Conservation (phyloP, 2,888 invertebrate genomes). For the Scaptomyza flava region DNA sequence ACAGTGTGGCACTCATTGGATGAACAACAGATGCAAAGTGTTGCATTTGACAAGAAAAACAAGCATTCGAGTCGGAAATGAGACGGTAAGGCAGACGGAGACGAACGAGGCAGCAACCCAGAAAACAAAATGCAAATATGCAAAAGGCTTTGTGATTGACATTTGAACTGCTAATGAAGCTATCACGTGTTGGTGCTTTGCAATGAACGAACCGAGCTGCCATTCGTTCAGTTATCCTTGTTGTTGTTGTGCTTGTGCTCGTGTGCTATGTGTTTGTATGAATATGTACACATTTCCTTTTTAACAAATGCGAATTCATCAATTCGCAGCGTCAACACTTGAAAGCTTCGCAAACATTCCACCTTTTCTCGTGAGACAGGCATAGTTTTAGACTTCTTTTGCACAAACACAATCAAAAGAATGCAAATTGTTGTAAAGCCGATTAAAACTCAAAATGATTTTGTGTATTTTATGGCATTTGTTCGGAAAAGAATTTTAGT, state of each 20-base stretch:
- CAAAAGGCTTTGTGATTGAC: conserved; percentile 46
- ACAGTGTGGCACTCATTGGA: background rate
- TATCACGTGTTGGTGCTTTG: conserved; percentile 40
- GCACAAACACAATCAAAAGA: conserved; percentile 58
- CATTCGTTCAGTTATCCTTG: background rate
- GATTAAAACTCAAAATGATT: conserved; percentile 64
- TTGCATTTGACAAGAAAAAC: conserved; percentile 9
- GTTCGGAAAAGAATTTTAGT: background rate
- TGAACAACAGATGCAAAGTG: conserved; percentile 12
- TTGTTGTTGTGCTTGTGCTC: background rate
- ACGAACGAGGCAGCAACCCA: background rate
- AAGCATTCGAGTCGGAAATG: background rate
- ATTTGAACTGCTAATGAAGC: conserved; percentile 64
- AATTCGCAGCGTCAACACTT: conserved; percentile 13
- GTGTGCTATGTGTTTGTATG: no score
- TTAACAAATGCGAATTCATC: conserved; percentile 57
- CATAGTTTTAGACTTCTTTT: conserved; percentile 1
- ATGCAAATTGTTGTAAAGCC: conserved; percentile 65
- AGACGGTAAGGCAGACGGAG: background rate
- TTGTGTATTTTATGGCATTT: conserved; percentile 57
- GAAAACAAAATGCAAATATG: conserved; percentile 22
- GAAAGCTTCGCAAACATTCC: conserved; percentile 10
- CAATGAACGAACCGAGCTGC: conserved; percentile 17
- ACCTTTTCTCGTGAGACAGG: background rate
- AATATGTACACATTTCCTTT: conserved; percentile 59